Percentiles rank a stretch among this genome's conserved stretches.
Conservation (phyloP, 2,113 vertebrate genomes). For the Planiliza haematocheilus region DNA sequence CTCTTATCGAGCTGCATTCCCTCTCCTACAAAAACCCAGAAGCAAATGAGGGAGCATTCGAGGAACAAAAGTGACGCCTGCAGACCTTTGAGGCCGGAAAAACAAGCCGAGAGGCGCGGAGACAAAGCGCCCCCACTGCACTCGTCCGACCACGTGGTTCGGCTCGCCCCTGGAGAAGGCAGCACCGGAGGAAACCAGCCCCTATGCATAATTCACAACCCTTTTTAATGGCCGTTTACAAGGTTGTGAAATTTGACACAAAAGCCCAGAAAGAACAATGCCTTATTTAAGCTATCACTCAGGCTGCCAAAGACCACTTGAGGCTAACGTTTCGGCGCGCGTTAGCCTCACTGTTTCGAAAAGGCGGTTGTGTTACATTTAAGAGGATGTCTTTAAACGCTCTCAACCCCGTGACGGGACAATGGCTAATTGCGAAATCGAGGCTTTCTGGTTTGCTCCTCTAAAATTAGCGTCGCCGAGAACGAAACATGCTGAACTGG, state of each 20-base stretch:
- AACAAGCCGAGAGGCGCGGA: conserved; percentile 19
- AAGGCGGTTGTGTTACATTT: conserved; percentile 14
- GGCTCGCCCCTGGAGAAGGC: conserved; percentile 11
- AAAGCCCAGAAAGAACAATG: conserved; percentile 10
- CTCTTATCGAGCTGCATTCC: conserved; percentile 38
- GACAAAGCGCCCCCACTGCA: conserved; percentile 11
- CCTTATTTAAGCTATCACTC: conserved; percentile 34
- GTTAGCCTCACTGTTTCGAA: conserved; percentile 11
- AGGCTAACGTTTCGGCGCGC: conserved; percentile 25
- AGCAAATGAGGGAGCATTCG: conserved; percentile 31
- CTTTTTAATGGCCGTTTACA: conserved; percentile 61
- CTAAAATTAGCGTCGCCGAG: conserved; percentile 19
- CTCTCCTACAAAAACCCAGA: conserved; percentile 12
- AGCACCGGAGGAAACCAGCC: conserved; percentile 27
- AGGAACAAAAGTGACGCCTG: conserved; percentile 1
- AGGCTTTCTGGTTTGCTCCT: not conserved
- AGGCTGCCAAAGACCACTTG: conserved; percentile 38
- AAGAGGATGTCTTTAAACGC: not conserved
- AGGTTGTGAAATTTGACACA: conserved; percentile 52
- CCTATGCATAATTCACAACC: conserved; percentile 64
- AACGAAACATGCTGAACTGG: conserved; percentile 30
- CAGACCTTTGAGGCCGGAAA: conserved; percentile 21
- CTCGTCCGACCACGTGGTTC: conserved; percentile 31
- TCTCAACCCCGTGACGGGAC: too few relatives aligned
- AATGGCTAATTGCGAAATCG: too few relatives aligned